These are phyloP conservation scores for Polydesmus complanatus DNA, from an alignment of 2,888 invertebrate genomes.

Conservation along the genomic window DNA sequence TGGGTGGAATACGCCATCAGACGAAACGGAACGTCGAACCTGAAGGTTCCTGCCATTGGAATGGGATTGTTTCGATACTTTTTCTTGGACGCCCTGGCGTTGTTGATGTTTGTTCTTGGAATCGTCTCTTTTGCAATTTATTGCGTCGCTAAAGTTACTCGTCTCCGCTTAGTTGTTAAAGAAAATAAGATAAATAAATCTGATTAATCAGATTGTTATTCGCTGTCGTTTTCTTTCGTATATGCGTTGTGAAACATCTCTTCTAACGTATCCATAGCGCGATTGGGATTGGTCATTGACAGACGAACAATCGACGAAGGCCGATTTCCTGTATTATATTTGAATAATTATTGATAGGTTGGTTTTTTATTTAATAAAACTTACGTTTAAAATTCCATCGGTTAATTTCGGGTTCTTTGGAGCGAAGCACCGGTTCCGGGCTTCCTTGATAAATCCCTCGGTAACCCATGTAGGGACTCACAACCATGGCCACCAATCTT, in stretches of 20 bases:
- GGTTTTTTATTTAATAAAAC: no score
- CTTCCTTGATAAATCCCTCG: conserved; percentile 28
- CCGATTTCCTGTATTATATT: no score
- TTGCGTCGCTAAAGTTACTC: background rate
- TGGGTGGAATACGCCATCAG: conserved; percentile 14
- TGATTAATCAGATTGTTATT: background rate
- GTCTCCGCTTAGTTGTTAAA: background rate
- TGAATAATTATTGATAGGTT: no score
- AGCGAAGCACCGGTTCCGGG: conserved; percentile 24
- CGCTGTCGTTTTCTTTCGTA: background rate
- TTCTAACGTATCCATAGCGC: background rate
- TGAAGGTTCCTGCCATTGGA: background rate
- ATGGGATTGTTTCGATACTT: background rate
- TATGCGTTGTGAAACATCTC: background rate
- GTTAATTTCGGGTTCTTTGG: conserved; percentile 17
- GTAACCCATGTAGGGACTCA: conserved; percentile 28
- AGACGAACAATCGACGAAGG: no score
- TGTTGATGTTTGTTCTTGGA: background rate
- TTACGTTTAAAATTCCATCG: background rate
- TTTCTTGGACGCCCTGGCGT: background rate
- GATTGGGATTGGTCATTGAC: background rate
- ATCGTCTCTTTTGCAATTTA: background rate
- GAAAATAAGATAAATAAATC: background rate
- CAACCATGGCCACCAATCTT: conserved; percentile 27
- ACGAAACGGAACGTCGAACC: conserved; percentile 6